A percentile compares a stretch with the other conserved stretches of the same genome.
Evolutionary conservation across 2,113 vertebrate genomes (phyloP).

Genomic region (Taurulus bubalis): DNA sequence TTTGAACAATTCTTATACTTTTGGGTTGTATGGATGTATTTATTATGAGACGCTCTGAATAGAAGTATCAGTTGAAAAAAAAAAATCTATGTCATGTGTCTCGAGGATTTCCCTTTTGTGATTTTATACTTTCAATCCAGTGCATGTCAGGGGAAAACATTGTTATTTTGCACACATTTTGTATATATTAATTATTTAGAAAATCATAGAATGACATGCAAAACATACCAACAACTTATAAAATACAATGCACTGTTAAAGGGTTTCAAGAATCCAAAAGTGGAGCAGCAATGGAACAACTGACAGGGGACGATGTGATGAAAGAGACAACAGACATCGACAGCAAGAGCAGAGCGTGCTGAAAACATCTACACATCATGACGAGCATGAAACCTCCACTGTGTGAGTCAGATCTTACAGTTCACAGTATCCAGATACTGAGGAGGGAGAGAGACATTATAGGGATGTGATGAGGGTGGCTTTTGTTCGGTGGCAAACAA

Average conservation of each 20-base stretch:
- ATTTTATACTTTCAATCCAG: neutral
- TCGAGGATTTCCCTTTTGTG: constrained; percentile 4
- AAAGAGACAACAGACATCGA: constrained; percentile 25
- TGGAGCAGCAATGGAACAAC: neutral
- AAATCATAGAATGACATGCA: constrained; percentile 8
- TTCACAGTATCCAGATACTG: constrained; percentile 1
- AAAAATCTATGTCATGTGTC: neutral
- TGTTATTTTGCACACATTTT: neutral
- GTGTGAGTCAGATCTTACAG: constrained; percentile 2
- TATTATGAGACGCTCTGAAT: neutral
- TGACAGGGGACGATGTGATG: constrained; percentile 32
- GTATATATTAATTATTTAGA: constrained; percentile 7
- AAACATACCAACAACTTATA: constrained; percentile 5
- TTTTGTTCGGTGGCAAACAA: constrained; percentile 33
- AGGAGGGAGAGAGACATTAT: constrained; percentile 16
- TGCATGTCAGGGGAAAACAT: neutral
- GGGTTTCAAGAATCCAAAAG: constrained; percentile 13
- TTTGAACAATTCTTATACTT: neutral
- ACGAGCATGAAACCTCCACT: constrained; percentile 35
- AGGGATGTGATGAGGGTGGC: constrained; percentile 19
- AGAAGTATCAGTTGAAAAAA: neutral
- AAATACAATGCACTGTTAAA: neutral
- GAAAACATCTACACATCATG: constrained; percentile 50
- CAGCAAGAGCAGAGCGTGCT: constrained; percentile 25
- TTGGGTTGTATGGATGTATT: neutral